Percentiles rank a stretch among this genome's conserved stretches.
phyloP scores from a whole-genome alignment of 92 coral and sea anemone species.

The Pocillopora grandis region DNA sequence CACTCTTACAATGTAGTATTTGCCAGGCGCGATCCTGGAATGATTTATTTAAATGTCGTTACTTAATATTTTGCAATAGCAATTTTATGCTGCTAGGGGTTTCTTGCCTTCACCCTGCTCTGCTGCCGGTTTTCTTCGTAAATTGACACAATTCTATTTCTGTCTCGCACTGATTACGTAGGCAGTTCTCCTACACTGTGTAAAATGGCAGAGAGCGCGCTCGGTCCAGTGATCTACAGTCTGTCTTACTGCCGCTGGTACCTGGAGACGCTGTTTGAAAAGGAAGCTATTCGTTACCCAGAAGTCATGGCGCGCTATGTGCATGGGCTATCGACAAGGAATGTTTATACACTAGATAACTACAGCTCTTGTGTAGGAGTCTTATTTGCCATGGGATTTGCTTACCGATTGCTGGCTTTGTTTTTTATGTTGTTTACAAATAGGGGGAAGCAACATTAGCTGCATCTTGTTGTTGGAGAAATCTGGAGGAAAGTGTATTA shows the following conservation, averaged over 20 bases:
- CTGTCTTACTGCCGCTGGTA: slow-evolving; percentile 87
- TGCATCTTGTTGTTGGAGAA: no score
- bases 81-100: no score
- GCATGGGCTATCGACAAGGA: slow-evolving; percentile 47
- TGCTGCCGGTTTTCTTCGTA: no score
- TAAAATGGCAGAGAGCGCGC: slow-evolving; percentile 55
- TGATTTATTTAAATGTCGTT: no score
- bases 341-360: slow-evolving; percentile 70
- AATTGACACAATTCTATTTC: background rate
- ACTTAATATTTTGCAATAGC: no score
- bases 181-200: slow-evolving; percentile 63
- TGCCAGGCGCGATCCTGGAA: no score
- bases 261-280: slow-evolving; percentile 85
- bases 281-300: slow-evolving; percentile 79
- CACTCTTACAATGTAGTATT: no score
- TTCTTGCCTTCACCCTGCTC: no score
- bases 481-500: no score
- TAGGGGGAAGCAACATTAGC: slow-evolving; percentile 69
- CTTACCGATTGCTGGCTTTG: slow-evolving; percentile 70
- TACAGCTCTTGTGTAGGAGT: slow-evolving; percentile 62
- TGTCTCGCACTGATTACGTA: background rate
- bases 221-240: slow-evolving; percentile 74
- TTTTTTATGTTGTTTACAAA: slow-evolving; percentile 75
- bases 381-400: slow-evolving; percentile 66
- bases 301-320: slow-evolving; percentile 59